phyloP scores from a whole-genome alignment of 2,888 invertebrate species.

The Athripsodes cinereus region DNA sequence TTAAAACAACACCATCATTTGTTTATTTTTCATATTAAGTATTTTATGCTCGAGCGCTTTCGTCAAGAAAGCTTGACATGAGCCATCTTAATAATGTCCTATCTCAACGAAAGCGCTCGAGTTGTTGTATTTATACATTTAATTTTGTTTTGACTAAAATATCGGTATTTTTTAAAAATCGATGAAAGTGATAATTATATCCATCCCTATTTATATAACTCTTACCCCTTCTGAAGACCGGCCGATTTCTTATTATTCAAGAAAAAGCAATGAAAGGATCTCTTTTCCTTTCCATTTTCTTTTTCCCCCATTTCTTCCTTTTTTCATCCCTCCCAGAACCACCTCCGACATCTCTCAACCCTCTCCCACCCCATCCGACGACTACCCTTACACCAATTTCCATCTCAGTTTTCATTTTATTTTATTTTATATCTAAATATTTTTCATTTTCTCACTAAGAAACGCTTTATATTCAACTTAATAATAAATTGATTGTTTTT shows the following conservation, averaged over 20 bases:
- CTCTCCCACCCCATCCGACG: background rate
- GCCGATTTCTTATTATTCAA: background rate
- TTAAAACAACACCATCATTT: too few relatives aligned
- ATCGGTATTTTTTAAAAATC: too few relatives aligned
- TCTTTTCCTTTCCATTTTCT: constrained; percentile 1
- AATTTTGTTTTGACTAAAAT: too few relatives aligned
- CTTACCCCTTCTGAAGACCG: background rate
- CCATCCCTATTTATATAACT: background rate
- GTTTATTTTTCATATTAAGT: too few relatives aligned
- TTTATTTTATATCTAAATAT: background rate
- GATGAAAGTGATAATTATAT: too few relatives aligned
- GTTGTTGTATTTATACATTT: too few relatives aligned
- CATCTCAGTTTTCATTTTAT: constrained; percentile 1
- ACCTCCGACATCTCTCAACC: background rate
- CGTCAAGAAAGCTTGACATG: too few relatives aligned
- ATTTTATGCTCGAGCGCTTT: too few relatives aligned
- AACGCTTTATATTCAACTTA: too few relatives aligned
- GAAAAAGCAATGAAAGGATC: constrained; percentile 1
- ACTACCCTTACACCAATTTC: background rate
- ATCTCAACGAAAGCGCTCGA: too few relatives aligned
- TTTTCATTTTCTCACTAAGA: background rate
- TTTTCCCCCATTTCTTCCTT: constrained; percentile 1
- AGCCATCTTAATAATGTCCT: too few relatives aligned
- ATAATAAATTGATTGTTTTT: too few relatives aligned
- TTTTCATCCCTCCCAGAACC: background rate